Conservation (phyloP, 2,797 vertebrate genomes). For the Silurus aristotelis region DNA sequence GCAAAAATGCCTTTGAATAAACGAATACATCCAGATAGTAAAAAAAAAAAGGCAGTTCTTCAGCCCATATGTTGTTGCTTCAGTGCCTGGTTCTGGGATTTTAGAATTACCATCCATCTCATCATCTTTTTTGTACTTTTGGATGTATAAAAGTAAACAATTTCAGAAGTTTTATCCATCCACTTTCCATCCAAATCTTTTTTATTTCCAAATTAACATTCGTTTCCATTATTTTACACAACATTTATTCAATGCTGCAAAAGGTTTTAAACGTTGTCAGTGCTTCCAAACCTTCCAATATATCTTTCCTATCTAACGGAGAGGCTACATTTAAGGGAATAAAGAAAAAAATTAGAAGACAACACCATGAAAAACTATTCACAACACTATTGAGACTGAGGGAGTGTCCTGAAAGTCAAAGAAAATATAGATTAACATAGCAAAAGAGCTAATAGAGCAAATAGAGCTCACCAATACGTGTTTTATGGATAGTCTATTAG, state of each 20-base stretch:
- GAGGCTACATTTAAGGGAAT: background rate
- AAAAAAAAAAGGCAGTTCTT: background rate
- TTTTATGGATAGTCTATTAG: no score
- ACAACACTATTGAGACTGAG: no score
- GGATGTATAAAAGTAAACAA: background rate
- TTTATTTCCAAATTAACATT: background rate
- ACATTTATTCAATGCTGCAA: background rate
- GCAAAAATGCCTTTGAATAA: background rate
- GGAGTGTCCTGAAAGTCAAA: no score
- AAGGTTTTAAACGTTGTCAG: background rate
- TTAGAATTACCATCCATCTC: background rate
- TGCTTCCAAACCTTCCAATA: background rate
- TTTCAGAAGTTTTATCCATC: background rate
- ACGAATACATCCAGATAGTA: background rate
- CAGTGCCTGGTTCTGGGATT: conserved; percentile 4
- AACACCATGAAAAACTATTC: background rate
- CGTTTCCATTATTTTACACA: background rate
- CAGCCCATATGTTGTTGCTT: conserved; percentile 16
- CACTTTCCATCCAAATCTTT: background rate
- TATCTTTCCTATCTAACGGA: no score
- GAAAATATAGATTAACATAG: no score
- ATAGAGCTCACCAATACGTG: no score
- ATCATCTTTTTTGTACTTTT: background rate
- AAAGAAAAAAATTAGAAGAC: background rate
- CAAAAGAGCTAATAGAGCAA: no score